Evolutionary conservation across 1,140 invertebrate genomes (phyloP).

Genomic region (Aphelinus atriplicis): DNA sequence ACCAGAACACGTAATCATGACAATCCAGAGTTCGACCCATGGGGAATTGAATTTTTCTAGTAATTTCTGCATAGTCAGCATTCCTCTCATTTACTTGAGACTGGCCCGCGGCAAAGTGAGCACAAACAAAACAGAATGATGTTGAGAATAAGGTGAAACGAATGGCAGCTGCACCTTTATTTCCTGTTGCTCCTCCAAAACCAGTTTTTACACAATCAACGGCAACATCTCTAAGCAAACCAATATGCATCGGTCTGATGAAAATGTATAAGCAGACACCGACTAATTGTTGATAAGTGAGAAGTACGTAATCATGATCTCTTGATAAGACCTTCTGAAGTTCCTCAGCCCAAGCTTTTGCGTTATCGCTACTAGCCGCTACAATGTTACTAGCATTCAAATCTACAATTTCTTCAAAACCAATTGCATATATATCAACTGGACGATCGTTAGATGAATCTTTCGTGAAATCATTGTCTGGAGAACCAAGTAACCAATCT

Average conservation of each 20-base stretch:
- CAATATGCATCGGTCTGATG: constrained; percentile 86
- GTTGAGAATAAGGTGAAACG: constrained; percentile 91
- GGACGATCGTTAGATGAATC: constrained; percentile 66
- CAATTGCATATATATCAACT: constrained; percentile 95
- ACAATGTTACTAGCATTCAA: constrained; percentile 98
- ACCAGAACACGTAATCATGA: constrained; percentile 99
- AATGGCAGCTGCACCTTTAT: constrained; percentile 97
- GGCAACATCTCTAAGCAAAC: constrained; percentile 90
- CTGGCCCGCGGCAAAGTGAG: constrained; percentile 98
- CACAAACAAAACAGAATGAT: constrained; percentile 97
- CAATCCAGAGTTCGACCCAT: constrained; percentile 92
- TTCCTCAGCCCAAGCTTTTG: constrained; percentile 94
- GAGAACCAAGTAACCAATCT: constrained; percentile 93
- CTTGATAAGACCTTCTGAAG: constrained; percentile 91
- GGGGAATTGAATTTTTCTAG: constrained; percentile 91
- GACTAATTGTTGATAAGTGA: constrained; percentile 96
- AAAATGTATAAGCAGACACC: constrained; percentile 98
- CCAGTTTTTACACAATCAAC: constrained; percentile 98
- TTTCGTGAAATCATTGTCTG: constrained; percentile 54
- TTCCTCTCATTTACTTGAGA: constrained; percentile 95
- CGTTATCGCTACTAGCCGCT: constrained; percentile 95
- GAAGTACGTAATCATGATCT: constrained; percentile 88
- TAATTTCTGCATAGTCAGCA: constrained; percentile 96
- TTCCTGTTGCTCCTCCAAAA: constrained; percentile 92
- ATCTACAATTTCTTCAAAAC: constrained; percentile 99